These are phyloP conservation scores for Cotesia congregata DNA, from an alignment of 2,888 invertebrate genomes.

Conservation along the genomic window DNA sequence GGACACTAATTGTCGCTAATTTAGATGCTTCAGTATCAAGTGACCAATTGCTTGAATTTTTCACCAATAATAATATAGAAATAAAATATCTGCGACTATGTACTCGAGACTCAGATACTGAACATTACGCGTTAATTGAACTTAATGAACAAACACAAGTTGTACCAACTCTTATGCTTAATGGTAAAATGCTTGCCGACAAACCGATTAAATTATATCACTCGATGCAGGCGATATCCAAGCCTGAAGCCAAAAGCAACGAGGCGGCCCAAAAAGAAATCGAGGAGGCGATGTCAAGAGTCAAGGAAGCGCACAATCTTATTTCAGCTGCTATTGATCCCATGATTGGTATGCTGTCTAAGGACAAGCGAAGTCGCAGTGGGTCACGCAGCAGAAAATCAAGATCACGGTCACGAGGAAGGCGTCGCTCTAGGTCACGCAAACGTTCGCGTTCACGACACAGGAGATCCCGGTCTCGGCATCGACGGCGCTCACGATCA, in stretches of 20 bases:
- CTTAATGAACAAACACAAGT: constrained; percentile 93
- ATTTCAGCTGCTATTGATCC: constrained; percentile 95
- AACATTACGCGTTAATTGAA: constrained; percentile 90
- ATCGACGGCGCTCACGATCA: constrained; percentile 74
- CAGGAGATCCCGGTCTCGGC: constrained; percentile 74
- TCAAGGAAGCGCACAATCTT: constrained; percentile 95
- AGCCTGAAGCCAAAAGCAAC: constrained; percentile 95
- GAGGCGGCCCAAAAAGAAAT: constrained; percentile 96
- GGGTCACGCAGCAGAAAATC: constrained; percentile 71
- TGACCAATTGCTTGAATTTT: constrained; percentile 91
- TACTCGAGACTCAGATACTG: constrained; percentile 83
- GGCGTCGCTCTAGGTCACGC: constrained; percentile 69
- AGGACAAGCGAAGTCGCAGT: constrained; percentile 81
- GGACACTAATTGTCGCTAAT: constrained; percentile 91
- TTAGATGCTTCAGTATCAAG: constrained; percentile 77
- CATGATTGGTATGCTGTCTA: constrained; percentile 87
- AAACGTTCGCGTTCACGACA: constrained; percentile 64
- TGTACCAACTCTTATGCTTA: constrained; percentile 87
- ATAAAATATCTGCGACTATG: constrained; percentile 96
- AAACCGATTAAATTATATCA: constrained; percentile 85
- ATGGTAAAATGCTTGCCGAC: constrained; percentile 84
- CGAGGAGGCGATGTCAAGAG: constrained; percentile 96
- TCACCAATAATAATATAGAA: constrained; percentile 86
- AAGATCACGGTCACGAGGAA: constrained; percentile 64
- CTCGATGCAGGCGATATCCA: constrained; percentile 90